These are phyloP conservation scores for Microctonus aethiopoides DNA, from an alignment of 2,888 invertebrate genomes.

Conservation along the genomic window DNA sequence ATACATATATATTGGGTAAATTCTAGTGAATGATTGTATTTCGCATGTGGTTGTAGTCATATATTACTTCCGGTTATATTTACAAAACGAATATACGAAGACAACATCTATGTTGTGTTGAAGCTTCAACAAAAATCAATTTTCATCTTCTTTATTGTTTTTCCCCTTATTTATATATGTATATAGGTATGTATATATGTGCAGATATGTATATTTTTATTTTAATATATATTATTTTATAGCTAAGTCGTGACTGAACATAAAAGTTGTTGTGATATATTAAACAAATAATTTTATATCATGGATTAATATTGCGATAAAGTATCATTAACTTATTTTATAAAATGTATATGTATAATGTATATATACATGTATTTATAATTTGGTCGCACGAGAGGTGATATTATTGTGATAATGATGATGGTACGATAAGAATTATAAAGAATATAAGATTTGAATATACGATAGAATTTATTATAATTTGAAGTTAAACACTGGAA, in stretches of 20 bases:
- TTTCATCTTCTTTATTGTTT: constrained; percentile 24
- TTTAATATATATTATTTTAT: constrained; percentile 3
- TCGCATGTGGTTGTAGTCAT: constrained; percentile 33
- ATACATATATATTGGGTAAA: too few species aligned
- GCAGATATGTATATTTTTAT: neutral
- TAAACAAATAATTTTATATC: neutral
- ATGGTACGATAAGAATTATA: neutral
- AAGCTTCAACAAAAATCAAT: constrained; percentile 48
- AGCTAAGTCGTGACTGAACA: constrained; percentile 18
- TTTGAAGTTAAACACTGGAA: too few species aligned
- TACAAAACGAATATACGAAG: constrained; percentile 29
- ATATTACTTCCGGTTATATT: constrained; percentile 51
- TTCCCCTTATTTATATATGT: too few species aligned
- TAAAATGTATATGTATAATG: too few species aligned
- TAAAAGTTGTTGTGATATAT: too few species aligned
- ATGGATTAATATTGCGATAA: neutral
- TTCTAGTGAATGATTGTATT: constrained; percentile 30
- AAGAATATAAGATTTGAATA: too few species aligned
- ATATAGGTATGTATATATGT: too few species aligned
- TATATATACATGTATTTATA: neutral
- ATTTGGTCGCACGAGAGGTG: neutral
- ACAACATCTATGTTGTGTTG: constrained; percentile 41
- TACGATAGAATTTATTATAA: too few species aligned
- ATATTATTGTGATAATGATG: neutral
- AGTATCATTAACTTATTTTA: neutral